These are phyloP conservation scores for Stegostoma tigrinum DNA, from an alignment of 2,113 vertebrate genomes.

Conservation along the genomic window DNA sequence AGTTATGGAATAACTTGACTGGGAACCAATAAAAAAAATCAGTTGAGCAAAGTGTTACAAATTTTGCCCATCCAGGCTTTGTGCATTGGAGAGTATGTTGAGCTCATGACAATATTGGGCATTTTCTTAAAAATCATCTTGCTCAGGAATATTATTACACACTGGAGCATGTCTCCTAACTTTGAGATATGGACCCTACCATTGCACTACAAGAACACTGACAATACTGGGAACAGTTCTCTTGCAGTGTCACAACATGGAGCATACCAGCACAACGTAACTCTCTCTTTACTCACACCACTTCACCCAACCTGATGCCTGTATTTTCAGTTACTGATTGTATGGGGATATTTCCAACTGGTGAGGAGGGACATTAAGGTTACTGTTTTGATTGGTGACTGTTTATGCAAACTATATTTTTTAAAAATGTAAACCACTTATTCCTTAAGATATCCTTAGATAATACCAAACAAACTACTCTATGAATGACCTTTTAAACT, in stretches of 20 bases:
- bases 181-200: too few species aligned
- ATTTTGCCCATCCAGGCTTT: background rate
- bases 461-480: background rate
- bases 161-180: too few species aligned
- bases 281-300: background rate
- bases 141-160: too few species aligned
- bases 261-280: background rate
- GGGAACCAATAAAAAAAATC: background rate
- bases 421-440: background rate
- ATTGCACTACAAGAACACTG: too few species aligned
- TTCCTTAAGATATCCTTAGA: background rate
- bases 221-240: background rate
- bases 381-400: background rate
- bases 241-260: background rate
- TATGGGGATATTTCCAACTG: background rate
- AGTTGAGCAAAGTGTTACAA: too few species aligned
- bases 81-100: background rate
- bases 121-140: too few species aligned
- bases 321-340: background rate
- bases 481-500: background rate
- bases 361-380: background rate
- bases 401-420: background rate
- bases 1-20: background rate
- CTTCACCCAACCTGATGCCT: background rate
- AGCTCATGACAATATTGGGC: background rate